Percentiles rank a stretch among this genome's conserved stretches.
Evolutionary conservation across 2,888 invertebrate genomes (phyloP).

Genomic region (Ceriagrion tenellum): DNA sequence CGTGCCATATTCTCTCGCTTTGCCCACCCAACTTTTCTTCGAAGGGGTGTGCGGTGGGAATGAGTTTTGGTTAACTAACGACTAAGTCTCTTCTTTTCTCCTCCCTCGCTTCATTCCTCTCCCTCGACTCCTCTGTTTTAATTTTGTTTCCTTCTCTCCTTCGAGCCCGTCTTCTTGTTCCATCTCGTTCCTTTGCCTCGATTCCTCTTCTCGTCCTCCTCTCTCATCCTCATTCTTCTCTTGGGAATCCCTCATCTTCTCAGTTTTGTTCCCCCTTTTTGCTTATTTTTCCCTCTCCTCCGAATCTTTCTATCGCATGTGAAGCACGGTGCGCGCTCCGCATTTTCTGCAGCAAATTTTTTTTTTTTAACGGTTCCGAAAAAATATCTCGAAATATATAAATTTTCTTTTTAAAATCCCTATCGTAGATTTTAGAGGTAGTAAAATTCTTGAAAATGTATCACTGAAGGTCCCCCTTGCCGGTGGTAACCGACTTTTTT

Average conservation of each 20-base stretch:
- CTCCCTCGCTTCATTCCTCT: not conserved
- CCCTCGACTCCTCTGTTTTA: not conserved
- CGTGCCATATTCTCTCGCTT: not conserved
- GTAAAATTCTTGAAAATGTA: too few species aligned
- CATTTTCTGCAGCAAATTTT: not conserved
- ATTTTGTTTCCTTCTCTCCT: not conserved
- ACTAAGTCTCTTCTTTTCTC: not conserved
- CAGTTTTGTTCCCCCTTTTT: not conserved
- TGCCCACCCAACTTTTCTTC: not conserved
- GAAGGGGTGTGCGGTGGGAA: not conserved
- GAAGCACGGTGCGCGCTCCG: not conserved
- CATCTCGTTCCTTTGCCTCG: too few species aligned
- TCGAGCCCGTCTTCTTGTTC: not conserved
- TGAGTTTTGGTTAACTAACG: slow-evolving; percentile 24
- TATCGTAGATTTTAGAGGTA: too few species aligned
- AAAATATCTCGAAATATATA: not conserved
- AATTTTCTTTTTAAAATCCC: too few species aligned
- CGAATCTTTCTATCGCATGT: not conserved
- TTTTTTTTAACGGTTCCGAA: not conserved
- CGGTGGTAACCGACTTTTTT: too few species aligned
- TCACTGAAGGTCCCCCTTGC: too few species aligned
- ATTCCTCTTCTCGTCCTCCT: too few species aligned
- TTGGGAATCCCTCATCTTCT: too few species aligned
- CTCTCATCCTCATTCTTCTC: too few species aligned
- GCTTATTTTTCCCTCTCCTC: not conserved